Evolutionary conservation across 1,140 invertebrate genomes (phyloP), one percentile per base, ranked within the genome.

Genomic region (Coelopa frigida): DNA sequence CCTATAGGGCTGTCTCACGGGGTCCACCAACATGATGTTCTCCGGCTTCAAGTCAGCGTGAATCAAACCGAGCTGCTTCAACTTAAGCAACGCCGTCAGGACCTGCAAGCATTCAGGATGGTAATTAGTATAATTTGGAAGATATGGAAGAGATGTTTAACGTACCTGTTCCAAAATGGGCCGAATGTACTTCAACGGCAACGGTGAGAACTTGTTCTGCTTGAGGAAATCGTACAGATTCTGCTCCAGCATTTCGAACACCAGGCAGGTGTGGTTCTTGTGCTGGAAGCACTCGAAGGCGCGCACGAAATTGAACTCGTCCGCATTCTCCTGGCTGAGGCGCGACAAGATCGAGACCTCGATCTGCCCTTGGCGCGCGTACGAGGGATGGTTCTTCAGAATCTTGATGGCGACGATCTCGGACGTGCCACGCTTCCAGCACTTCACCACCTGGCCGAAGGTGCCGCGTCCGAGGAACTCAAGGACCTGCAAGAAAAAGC

Each of bases 321-420:
- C 97, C 54, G 95, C 95, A 83, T 96, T 98, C 82, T 99, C 96
- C 75, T 98, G 94, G 68, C 91, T 96, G 11, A 99, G 77, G 53
- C 94, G 83, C 46, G 93, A 94, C 65, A 99, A 78, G 72, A 99
- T 99, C 70, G 90, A 94, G 54, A 93, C 89, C 82, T 99, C 97
- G 75, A 99, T 99, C 76, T 99, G 96, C 54, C 96, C 96, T 78
- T 99, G 96, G 58, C 96, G 82, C 48, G 95, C 95, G 78, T 99
- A 99, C 43, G 94, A 98, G 42, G 96, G 96, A 78, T 99, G 96
- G 77, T 99, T 99, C 75, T 99, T 99, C 22, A 99, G 76, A 68
- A 99, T 99, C 79, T 99, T 99, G 68, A 99, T 99, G 61, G 96
- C 96, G 51, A 99, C 95, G 62, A 99, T 98, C 74, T 99, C 95